Conservation (phyloP, 1,140 invertebrate genomes). For the Heliothis subflexa region DNA sequence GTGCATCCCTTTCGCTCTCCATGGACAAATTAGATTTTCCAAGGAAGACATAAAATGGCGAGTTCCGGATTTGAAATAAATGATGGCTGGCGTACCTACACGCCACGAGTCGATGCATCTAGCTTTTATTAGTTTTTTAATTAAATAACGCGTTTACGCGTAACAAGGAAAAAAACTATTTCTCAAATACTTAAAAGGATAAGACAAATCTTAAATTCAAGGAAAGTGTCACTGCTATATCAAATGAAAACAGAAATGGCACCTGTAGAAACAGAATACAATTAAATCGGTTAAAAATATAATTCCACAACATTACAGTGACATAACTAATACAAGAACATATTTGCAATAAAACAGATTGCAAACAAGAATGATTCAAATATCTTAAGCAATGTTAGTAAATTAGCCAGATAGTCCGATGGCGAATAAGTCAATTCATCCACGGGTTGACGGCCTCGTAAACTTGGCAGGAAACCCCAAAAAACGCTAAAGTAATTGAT, state of each 20-base stretch:
- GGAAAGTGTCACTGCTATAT: too few relatives aligned
- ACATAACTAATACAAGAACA: not conserved
- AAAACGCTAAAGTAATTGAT: conserved; percentile 14
- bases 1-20: conserved; percentile 6
- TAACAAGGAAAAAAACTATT: not conserved
- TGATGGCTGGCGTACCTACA: conserved; percentile 9
- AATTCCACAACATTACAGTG: too few relatives aligned
- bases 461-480: conserved; percentile 26
- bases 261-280: too few relatives aligned
- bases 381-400: not conserved
- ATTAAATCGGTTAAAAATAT: too few relatives aligned
- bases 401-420: not conserved
- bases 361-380: not conserved
- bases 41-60: conserved; percentile 11
- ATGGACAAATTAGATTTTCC: conserved; percentile 15
- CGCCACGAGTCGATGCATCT: conserved; percentile 7
- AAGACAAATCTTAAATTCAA: too few relatives aligned
- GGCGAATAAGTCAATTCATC: conserved; percentile 6
- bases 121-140: not conserved
- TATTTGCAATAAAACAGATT: not conserved
- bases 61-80: conserved; percentile 22
- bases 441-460: conserved; percentile 17
- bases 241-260: too few relatives aligned
- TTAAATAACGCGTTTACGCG: not conserved
- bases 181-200: not conserved